Conservation (phyloP, 2,888 invertebrate genomes). For the Drosophila recens region DNA sequence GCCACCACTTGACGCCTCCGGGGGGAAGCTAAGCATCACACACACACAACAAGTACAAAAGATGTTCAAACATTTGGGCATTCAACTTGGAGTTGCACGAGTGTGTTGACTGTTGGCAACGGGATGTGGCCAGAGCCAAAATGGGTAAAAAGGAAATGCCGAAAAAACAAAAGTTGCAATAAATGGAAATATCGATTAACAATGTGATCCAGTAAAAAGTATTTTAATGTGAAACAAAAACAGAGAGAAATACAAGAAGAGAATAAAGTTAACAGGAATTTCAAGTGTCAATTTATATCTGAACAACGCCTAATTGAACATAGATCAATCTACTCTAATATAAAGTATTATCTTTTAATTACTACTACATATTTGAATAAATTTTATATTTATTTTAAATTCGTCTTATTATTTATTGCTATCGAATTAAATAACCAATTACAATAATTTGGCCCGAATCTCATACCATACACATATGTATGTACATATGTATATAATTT, state of each 20-base stretch:
- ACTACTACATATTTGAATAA: background rate
- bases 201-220: slow-evolving; percentile 1
- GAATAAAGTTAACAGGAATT: background rate
- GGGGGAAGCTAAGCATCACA: slow-evolving; percentile 23
- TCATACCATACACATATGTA: background rate
- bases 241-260: background rate
- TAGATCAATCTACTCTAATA: background rate
- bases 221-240: background rate
- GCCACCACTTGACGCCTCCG: slow-evolving; percentile 19
- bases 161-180: background rate
- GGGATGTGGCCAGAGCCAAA: slow-evolving; percentile 20
- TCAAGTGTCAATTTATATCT: background rate
- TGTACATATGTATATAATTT: background rate
- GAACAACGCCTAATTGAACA: no score
- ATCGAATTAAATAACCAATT: background rate
- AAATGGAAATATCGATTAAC: slow-evolving; percentile 10
- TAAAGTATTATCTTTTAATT: background rate
- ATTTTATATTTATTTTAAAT: background rate
- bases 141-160: background rate
- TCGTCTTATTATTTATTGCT: background rate
- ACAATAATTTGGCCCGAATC: background rate
- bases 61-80: slow-evolving; percentile 62
- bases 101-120: slow-evolving; percentile 4
- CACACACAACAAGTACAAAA: slow-evolving; percentile 46
- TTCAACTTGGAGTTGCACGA: slow-evolving; percentile 36